These are phyloP conservation scores for Noctilio leporinus DNA, from an alignment of 2,113 vertebrate species.

Conservation along the genomic window DNA sequence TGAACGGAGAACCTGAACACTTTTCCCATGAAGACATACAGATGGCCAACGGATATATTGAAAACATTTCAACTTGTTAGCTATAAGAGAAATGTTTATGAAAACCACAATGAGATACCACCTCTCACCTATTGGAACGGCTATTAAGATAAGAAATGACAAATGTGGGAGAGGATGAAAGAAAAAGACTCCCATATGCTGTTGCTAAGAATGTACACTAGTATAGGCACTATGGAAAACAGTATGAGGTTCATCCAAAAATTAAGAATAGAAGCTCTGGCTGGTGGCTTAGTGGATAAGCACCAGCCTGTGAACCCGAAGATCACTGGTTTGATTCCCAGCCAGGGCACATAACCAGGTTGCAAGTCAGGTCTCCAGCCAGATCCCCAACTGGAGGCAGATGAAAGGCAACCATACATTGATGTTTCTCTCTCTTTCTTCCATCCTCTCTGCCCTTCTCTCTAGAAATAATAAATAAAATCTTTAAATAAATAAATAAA, in stretches of 20 bases:
- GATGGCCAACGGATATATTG: neutral
- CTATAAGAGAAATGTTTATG: neutral
- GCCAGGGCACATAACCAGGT: no score
- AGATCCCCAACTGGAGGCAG: no score
- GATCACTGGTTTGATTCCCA: no score
- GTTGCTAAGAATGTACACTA: neutral
- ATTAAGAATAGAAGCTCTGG: neutral
- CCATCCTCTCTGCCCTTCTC: no score
- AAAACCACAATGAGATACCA: neutral
- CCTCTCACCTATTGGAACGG: neutral
- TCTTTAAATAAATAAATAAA: no score
- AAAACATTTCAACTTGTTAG: neutral
- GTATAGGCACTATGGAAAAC: neutral
- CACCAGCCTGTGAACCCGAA: no score
- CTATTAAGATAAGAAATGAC: neutral
- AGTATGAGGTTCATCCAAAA: neutral
- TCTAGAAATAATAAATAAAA: no score
- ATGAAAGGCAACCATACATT: no score
- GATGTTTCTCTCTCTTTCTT: no score
- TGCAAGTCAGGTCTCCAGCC: no score
- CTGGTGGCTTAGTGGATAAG: no score
- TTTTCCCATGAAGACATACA: neutral
- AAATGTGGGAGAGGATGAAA: neutral
- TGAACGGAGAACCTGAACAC: neutral
- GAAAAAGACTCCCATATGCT: neutral